Evolutionary conservation across 2,888 invertebrate genomes (phyloP).

Genomic region (Cremastobaeus sp.): DNA sequence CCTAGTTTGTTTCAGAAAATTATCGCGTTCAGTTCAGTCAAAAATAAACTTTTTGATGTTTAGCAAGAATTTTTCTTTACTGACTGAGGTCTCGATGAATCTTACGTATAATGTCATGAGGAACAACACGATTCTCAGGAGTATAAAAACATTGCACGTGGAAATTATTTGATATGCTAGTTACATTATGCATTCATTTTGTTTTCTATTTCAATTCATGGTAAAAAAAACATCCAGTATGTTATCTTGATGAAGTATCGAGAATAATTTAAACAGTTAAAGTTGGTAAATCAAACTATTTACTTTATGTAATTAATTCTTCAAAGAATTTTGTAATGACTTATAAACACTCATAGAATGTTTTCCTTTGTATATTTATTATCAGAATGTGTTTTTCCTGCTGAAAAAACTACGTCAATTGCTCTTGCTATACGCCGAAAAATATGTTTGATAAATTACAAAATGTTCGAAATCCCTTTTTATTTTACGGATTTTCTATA

Average conservation of each 20-base stretch:
- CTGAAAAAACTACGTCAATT: no score
- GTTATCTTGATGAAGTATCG: constrained; percentile 49
- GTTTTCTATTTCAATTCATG: constrained; percentile 42
- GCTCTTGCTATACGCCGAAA: no score
- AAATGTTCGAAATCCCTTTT: no score
- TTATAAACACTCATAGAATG: no score
- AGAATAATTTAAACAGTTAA: constrained; percentile 30
- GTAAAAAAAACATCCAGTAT: constrained; percentile 35
- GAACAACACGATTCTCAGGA: constrained; percentile 30
- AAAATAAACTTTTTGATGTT: no score
- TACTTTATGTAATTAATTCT: constrained; percentile 17
- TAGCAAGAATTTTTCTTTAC: constrained; percentile 3
- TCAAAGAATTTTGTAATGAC: no score
- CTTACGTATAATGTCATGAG: constrained; percentile 21
- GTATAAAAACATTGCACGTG: constrained; percentile 46
- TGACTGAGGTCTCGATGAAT: constrained; percentile 30
- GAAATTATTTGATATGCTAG: constrained; percentile 47
- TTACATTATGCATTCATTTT: constrained; percentile 55
- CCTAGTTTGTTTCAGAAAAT: no score
- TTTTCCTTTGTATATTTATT: no score
- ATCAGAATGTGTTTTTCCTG: neutral
- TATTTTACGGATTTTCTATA: no score
- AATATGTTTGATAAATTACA: no score
- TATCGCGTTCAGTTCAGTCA: no score
- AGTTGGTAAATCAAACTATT: constrained; percentile 41